A percentile compares a stretch with the other conserved stretches of the same genome.
These are phyloP conservation scores for Scomber colias DNA, from an alignment of 2,113 vertebrate species.

Conservation along the genomic window DNA sequence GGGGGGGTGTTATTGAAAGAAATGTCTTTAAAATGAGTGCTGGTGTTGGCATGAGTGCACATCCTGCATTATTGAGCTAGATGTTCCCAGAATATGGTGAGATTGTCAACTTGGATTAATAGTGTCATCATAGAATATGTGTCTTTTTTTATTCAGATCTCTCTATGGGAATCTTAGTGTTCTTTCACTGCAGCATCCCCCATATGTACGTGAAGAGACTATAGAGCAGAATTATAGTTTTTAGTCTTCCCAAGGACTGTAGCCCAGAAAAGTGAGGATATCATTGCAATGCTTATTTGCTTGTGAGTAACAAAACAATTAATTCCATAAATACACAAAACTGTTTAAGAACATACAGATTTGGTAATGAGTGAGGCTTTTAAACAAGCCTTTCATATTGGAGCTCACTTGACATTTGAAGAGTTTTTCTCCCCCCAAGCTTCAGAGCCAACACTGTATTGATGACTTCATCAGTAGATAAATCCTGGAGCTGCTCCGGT, in stretches of 20 bases:
- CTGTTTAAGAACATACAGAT: not conserved
- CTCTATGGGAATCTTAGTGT: conserved; percentile 54
- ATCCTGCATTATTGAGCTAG: conserved; percentile 47
- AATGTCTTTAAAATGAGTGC: conserved; percentile 7
- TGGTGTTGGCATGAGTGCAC: conserved; percentile 5
- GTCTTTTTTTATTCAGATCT: conserved; percentile 37
- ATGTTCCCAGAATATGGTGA: conserved; percentile 46
- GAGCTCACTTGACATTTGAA: conserved; percentile 4
- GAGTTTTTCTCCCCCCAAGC: conserved; percentile 1
- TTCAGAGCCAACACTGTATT: conserved; percentile 23
- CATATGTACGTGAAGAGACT: conserved; percentile 46
- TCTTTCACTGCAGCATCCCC: conserved; percentile 32
- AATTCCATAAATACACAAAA: not conserved
- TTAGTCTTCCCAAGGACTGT: conserved; percentile 21
- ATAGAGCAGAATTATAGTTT: conserved; percentile 39
- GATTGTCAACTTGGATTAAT: conserved; percentile 65
- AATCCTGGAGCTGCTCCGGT: not conserved
- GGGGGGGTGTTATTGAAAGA: not conserved
- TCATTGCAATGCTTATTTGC: conserved; percentile 6
- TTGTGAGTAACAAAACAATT: not conserved
- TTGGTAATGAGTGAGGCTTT: not conserved
- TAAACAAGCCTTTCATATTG: not conserved
- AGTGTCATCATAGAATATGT: conserved; percentile 51
- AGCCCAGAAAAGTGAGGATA: conserved; percentile 27
- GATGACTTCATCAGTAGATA: conserved; percentile 19